Percentiles rank a stretch among this genome's conserved stretches.
These are phyloP conservation scores for Malurus leucopterus DNA, from an alignment of 2,797 vertebrate species.

Conservation along the genomic window DNA sequence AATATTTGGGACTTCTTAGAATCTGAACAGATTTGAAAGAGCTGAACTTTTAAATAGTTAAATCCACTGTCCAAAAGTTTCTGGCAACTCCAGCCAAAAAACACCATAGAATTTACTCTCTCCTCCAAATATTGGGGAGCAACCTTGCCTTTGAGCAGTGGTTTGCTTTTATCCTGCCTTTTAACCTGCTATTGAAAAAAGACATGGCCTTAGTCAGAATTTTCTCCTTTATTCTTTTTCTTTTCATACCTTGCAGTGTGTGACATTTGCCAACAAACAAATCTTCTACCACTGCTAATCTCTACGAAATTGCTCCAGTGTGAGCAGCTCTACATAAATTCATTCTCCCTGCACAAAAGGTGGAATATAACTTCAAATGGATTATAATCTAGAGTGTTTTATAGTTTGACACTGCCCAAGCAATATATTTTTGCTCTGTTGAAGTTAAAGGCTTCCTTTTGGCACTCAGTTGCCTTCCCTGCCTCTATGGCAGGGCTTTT, in stretches of 20 bases:
- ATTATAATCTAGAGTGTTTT: neutral
- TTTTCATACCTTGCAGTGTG: neutral
- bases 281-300: neutral
- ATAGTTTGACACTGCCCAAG: neutral
- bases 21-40: neutral
- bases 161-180: neutral
- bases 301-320: neutral
- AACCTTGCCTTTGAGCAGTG: neutral
- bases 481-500: neutral
- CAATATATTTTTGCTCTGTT: neutral
- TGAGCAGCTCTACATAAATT: neutral
- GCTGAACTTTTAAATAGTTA: neutral
- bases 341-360: neutral
- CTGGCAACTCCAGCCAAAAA: neutral
- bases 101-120: neutral
- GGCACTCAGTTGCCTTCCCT: neutral
- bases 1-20: neutral
- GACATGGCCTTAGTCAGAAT: neutral
- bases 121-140: neutral
- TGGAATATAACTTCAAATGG: neutral
- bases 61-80: neutral
- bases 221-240: neutral
- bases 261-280: neutral
- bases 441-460: slow-evolving; percentile 16
- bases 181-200: neutral